Percentiles rank a stretch among this genome's conserved stretches.
Conservation (phyloP, 2,113 vertebrate species). For the Zapus hudsonius region DNA sequence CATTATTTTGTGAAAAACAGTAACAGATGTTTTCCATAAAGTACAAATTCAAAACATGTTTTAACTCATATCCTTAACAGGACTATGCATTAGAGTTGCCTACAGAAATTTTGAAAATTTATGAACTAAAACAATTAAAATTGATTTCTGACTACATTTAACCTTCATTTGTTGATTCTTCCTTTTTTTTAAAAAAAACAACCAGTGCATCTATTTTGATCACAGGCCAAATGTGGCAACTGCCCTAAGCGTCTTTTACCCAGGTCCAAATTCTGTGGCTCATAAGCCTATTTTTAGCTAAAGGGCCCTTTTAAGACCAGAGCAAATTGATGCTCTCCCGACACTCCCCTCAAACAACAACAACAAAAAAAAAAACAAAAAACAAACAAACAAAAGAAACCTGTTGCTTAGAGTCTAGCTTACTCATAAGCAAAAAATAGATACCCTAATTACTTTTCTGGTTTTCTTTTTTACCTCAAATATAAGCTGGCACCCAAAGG, state of each 20-base stretch:
- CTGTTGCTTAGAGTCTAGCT: slow-evolving; percentile 44
- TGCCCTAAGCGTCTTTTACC: not conserved
- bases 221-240: not conserved
- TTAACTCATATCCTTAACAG: slow-evolving; percentile 54
- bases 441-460: slow-evolving; percentile 21
- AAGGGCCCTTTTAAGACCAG: slow-evolving; percentile 6
- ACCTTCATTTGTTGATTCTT: not conserved
- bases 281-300: too few relatives aligned
- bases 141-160: not conserved
- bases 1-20: not conserved
- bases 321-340: not conserved
- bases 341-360: not conserved
- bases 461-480: slow-evolving; percentile 49
- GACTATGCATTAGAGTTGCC: not conserved
- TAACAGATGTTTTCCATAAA: slow-evolving; percentile 13
- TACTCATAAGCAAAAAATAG: slow-evolving; percentile 69
- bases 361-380: too few relatives aligned
- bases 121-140: not conserved
- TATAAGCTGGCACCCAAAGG: slow-evolving; percentile 38
- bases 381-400: too few relatives aligned
- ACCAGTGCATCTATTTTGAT: not conserved
- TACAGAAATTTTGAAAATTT: not conserved
- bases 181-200: not conserved
- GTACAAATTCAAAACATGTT: not conserved
- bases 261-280: slow-evolving; percentile 34